phyloP scores from a whole-genome alignment of 2,113 vertebrate genomes.

The Oncorhynchus mykiss region DNA sequence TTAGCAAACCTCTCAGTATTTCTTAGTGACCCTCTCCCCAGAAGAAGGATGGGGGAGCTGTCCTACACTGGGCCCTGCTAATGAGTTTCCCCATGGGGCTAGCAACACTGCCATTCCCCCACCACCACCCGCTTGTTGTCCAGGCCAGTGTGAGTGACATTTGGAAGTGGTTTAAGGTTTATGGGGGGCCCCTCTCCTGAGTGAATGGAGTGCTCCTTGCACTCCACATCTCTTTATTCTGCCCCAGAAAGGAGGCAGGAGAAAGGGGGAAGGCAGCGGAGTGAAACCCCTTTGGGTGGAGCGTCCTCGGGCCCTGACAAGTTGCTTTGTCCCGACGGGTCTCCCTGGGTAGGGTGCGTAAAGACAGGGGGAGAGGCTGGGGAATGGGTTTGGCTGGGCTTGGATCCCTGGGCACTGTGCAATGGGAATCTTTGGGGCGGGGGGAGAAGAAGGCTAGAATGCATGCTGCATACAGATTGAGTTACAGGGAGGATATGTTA shows the following conservation, averaged over 20 bases:
- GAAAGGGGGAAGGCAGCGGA: slow-evolving; percentile 8
- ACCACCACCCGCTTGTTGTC: slow-evolving; percentile 5
- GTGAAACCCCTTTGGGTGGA: slow-evolving; percentile 23
- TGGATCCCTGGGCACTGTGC: neutral
- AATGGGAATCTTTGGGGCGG: neutral
- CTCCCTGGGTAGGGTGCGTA: neutral
- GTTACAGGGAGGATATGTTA: neutral
- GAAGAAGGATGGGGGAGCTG: neutral
- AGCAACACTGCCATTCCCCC: neutral
- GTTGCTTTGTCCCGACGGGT: slow-evolving; percentile 40
- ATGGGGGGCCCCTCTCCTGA: slow-evolving; percentile 2
- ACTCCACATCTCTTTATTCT: neutral
- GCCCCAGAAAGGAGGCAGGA: slow-evolving; percentile 8
- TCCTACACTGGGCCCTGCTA: slow-evolving; percentile 1
- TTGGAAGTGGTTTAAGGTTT: slow-evolving; percentile 29
- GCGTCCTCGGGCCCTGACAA: slow-evolving; percentile 25
- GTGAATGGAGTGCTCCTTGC: slow-evolving; percentile 29
- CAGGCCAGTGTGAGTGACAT: slow-evolving; percentile 21
- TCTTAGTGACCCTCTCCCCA: neutral
- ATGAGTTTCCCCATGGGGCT: slow-evolving; percentile 4
- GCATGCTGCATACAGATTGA: neutral
- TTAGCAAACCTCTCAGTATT: neutral
- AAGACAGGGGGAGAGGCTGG: slow-evolving; percentile 9
- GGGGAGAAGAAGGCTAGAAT: neutral
- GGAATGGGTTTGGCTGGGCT: neutral